Evolutionary conservation across 2,797 vertebrate genomes (phyloP).

Genomic region (Chiroxiphia lanceolata): DNA sequence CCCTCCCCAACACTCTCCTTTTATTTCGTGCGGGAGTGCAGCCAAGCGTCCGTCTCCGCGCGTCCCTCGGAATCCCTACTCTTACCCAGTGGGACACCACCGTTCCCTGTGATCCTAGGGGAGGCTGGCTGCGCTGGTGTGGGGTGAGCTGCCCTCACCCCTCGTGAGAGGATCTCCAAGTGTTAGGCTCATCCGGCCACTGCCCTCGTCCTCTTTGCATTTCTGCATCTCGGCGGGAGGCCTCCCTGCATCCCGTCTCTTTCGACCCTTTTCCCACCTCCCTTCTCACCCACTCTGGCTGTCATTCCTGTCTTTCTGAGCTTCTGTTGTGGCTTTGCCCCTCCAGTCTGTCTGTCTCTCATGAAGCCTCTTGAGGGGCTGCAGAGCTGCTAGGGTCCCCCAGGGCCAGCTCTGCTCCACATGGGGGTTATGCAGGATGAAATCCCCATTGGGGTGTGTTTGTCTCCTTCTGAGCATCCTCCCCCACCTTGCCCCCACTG

Average conservation of each 20-base stretch:
- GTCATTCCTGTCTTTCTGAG: neutral
- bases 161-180: neutral
- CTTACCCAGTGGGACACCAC: neutral
- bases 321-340: neutral
- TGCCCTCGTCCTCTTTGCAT: neutral
- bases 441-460: neutral
- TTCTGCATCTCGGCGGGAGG: neutral
- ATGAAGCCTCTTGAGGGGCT: neutral
- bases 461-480: neutral
- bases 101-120: neutral
- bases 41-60: neutral
- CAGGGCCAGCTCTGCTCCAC: neutral
- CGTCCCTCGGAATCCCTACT: neutral
- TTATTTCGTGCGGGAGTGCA: neutral
- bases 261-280: neutral
- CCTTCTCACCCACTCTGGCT: neutral
- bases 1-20: neutral
- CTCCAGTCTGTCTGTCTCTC: neutral
- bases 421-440: neutral
- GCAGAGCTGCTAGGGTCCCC: neutral
- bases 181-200: neutral
- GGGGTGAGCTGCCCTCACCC: neutral
- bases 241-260: neutral
- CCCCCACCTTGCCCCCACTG: rapidly evolving
- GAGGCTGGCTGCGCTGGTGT: neutral